phyloP scores from a whole-genome alignment of 2,797 vertebrate species.

The Dendrocincla fuliginosa region DNA sequence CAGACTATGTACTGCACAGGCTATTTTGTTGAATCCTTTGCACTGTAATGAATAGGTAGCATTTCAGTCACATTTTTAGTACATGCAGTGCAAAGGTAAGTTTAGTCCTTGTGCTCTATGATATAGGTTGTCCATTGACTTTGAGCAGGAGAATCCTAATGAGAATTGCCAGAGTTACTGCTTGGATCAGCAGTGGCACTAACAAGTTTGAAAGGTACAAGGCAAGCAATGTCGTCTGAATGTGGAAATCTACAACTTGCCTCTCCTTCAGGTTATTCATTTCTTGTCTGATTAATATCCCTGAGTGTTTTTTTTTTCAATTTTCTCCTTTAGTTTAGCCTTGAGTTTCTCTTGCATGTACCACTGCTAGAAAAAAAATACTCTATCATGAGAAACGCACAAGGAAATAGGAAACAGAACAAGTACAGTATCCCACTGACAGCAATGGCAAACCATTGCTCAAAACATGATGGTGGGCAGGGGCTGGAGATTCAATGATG shows the following conservation, averaged over 20 bases:
- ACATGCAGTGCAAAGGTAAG: background rate
- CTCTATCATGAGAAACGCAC: background rate
- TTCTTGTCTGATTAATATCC: background rate
- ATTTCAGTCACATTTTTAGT: background rate
- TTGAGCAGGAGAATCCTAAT: slow-evolving; percentile 6
- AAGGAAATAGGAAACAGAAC: background rate
- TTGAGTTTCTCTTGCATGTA: slow-evolving; percentile 6
- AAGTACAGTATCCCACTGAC: background rate
- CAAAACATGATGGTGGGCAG: background rate
- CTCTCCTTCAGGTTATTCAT: background rate
- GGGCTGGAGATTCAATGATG: background rate
- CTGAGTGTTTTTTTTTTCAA: background rate
- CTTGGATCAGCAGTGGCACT: slow-evolving; percentile 6
- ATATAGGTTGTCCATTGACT: background rate
- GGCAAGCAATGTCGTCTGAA: slow-evolving; percentile 29
- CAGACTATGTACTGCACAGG: background rate
- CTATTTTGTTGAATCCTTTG: background rate
- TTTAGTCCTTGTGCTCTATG: background rate
- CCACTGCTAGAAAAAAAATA: slow-evolving; percentile 32
- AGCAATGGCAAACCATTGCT: background rate
- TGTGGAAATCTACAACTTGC: slow-evolving; percentile 13
- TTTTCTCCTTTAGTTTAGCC: background rate
- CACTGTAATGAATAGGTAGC: background rate
- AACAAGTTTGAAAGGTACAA: slow-evolving; percentile 49
- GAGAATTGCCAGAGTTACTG: slow-evolving; percentile 31